Base-by-base conservation (phyloP, 1,140 invertebrate genomes). In the Glossosoma conforme region DNA sequence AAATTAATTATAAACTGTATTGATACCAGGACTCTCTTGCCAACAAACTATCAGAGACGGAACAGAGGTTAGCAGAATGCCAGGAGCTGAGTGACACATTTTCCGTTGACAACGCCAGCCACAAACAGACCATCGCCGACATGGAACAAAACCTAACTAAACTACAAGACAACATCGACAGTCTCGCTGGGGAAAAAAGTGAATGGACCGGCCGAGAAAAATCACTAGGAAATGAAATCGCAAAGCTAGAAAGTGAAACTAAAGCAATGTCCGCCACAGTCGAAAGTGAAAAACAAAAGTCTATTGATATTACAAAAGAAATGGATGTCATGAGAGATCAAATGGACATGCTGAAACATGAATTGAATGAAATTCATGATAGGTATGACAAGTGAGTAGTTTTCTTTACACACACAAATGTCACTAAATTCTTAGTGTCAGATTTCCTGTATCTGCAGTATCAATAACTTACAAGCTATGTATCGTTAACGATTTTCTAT, bases 331-430 rank as follows among this genome's bases (percentile, higher is more conserved):
- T 54, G 11, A 51, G 52, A 54, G 44, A 55, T 40, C 49, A 52
- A 25, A 44, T 45, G 17, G 45, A 55, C 32, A 37, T 3, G 14
- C 18, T 59, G 10, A 55, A 56, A 48, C 48, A 50, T 21, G 57
- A 56, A 50, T 35, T 55, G 17, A 60, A 52, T 45, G 57, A 59
- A 42, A 55, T 55, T n/a, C 57, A 55, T 13, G 49, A 55, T 22
- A 35, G 53, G 47, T 56, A 59, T 51, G 61, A 66, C 1, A 67
- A 67, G 65, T 68, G 55, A 44, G 54, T 56, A 22, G 6, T 28
- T 28, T 28, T 28, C 6, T 28, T 28, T 6, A 28, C 6, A 28
- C n/a, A 6, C 25, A 28, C 25, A 8, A 8, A 28, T 8, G n/a
- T 8, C n/a, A 28, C n/a, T 28, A n/a, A 28, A 28, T 8, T 28